Conservation (phyloP, 2,797 vertebrate genomes). For the Bradypodion ventrale region DNA sequence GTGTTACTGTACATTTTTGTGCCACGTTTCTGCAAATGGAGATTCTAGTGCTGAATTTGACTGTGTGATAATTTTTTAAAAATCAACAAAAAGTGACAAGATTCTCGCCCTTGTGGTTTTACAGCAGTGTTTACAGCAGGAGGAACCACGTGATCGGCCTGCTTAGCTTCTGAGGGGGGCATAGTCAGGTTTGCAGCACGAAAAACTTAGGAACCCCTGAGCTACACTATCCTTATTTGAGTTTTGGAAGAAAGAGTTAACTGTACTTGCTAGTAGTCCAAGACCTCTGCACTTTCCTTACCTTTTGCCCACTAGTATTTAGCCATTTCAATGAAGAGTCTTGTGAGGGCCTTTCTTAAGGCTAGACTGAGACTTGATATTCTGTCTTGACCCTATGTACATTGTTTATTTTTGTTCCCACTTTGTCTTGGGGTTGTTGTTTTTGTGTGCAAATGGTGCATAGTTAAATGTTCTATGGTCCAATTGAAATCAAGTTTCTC, state of each 20-base stretch:
- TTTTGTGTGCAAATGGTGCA: background rate
- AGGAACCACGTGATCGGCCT: too few relatives aligned
- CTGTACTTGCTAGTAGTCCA: background rate
- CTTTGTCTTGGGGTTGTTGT: background rate
- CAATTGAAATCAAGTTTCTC: constrained; percentile 15
- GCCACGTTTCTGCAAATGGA: background rate
- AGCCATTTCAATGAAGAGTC: background rate
- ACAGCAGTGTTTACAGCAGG: too few relatives aligned
- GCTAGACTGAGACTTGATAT: background rate
- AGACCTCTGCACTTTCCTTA: background rate
- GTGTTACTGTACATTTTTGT: background rate
- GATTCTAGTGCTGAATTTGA: too few relatives aligned
- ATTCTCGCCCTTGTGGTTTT: too few relatives aligned
- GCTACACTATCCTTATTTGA: background rate
- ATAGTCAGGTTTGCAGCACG: too few relatives aligned
- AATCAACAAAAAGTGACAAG: too few relatives aligned
- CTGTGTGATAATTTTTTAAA: too few relatives aligned
- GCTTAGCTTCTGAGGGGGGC: too few relatives aligned
- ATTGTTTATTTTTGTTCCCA: background rate
- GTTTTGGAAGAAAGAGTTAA: background rate
- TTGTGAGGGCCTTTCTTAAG: background rate
- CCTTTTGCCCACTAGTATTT: background rate
- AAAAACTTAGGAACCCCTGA: too few relatives aligned
- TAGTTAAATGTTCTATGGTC: background rate
- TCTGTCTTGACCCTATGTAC: too few relatives aligned